Conservation (phyloP, 1,140 invertebrate genomes). For the Conus ventricosus region DNA sequence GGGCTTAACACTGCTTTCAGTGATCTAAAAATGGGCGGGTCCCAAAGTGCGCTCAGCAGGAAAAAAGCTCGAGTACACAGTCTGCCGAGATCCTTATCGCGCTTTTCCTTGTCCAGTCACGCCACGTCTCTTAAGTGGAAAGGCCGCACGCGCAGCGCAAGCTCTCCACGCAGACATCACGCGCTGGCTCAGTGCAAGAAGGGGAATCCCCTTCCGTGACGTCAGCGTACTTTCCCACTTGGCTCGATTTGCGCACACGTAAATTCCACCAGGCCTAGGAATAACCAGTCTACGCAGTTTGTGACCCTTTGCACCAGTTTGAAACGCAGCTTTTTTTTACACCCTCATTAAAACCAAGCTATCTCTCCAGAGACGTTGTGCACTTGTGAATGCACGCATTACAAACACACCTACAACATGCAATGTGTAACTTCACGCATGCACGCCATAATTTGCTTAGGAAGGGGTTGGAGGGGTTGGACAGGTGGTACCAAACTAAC, state of each 20-base stretch:
- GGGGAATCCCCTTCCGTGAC: slow-evolving; percentile 39
- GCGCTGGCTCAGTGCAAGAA: slow-evolving; percentile 29
- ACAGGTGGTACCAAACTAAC: too few relatives aligned
- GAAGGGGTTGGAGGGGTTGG: background rate
- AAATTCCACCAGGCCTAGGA: slow-evolving; percentile 33
- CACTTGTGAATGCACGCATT: background rate
- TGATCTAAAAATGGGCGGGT: background rate
- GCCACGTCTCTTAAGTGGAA: background rate
- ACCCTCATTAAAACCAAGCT: background rate
- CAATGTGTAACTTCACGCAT: background rate
- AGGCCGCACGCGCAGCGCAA: too few relatives aligned
- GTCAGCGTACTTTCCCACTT: slow-evolving; percentile 38
- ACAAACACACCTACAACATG: background rate
- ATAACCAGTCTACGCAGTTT: slow-evolving; percentile 16
- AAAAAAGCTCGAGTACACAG: background rate
- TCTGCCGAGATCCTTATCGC: background rate
- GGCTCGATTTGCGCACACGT: slow-evolving; percentile 33
- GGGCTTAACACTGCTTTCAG: background rate
- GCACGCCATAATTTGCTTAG: background rate
- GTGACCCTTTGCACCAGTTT: slow-evolving; percentile 30
- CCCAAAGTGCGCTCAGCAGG: background rate
- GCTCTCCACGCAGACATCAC: background rate
- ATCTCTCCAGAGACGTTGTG: background rate
- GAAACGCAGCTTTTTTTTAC: background rate
- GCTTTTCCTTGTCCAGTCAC: background rate